Base-by-base conservation (phyloP, 2,888 invertebrate genomes). In the Thera obeliscata region DNA sequence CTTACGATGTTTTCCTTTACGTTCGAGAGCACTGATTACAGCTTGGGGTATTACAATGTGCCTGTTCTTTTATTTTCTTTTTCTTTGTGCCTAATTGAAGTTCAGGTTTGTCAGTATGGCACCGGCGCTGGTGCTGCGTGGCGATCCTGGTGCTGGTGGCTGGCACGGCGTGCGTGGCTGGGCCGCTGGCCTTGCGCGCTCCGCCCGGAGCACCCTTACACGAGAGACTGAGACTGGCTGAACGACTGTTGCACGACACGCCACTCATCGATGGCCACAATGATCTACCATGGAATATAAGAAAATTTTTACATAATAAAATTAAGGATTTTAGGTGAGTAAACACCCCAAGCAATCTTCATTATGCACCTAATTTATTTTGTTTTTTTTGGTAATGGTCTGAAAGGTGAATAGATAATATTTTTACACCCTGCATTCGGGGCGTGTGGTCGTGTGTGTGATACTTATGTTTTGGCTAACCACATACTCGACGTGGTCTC, bases 251-350 rank as follows among this genome's bases (percentile, higher is more conserved):
- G 71, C 95, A 96, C 84, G 96, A 96, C 92, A 96, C 96, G 77
- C 97, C 97, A 76, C 95, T 97, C 77, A 95, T 97, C 78, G 97
- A 97, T 88, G 97, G 97, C 76, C 98, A 98, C 95, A 98, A 98
- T 92, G 98, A 98, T 89, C 94, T 98, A 74, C 97, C 98, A 11
- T 98, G 97, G 97, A 98, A 98, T 90, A 97, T 98, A 87, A 94
- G 98, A 76, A 97, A 97, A 91, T 97, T 98, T 92, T 94, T 97
- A 86, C 97, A 97, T 90, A 98, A 98, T 90, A 96, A 96, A 87
- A 95, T 98, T 79, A 96, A 96, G 87, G 97, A 97, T 87, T 97
- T 98, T 82, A 95, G 96, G 95, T 95, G 87, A 84, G 89, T 22
- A 78, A n/a, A 48, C 54, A 58, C 43, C 43, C 9, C 9, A 7